A percentile compares a stretch with the other conserved stretches of the same genome.
These are phyloP conservation scores for Mesochorus sp. DNA, from an alignment of 2,888 invertebrate species.

Conservation along the genomic window DNA sequence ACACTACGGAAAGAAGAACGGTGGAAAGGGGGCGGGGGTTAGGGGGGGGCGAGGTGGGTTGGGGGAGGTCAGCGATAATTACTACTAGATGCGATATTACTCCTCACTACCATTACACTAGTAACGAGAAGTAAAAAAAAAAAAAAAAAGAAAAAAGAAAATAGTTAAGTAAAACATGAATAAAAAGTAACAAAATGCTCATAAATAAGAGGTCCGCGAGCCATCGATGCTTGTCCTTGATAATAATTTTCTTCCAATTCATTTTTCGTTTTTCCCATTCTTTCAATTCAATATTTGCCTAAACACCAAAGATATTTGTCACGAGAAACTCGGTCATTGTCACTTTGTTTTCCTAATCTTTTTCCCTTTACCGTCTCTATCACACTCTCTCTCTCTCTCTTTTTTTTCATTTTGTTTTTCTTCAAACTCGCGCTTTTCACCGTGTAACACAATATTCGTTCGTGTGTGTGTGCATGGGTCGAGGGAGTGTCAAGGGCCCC, in stretches of 20 bases:
- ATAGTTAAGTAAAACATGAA: conserved; percentile 75
- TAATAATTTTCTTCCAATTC: neutral
- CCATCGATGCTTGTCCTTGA: conserved; percentile 66
- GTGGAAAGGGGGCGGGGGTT: conserved; percentile 45
- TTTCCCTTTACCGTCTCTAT: conserved; percentile 18
- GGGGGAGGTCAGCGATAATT: conserved; percentile 70
- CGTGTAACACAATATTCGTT: too few relatives aligned
- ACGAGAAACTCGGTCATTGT: neutral
- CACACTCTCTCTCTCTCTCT: conserved; percentile 10
- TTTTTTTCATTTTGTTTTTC: neutral
- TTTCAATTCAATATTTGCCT: too few relatives aligned
- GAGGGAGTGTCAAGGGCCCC: conserved; percentile 44
- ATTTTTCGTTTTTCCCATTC: neutral
- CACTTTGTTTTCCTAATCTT: neutral
- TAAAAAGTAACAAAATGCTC: conserved; percentile 80
- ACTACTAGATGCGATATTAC: conserved; percentile 72
- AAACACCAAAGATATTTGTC: too few relatives aligned
- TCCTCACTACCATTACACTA: conserved; percentile 64
- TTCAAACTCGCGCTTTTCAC: conserved; percentile 1
- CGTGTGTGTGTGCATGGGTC: too few relatives aligned
- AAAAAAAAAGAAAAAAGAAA: conserved; percentile 61
- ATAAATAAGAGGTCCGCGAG: conserved; percentile 79
- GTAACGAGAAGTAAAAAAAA: conserved; percentile 71
- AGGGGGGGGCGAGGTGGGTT: conserved; percentile 60
- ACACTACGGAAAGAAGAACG: conserved; percentile 34